A percentile compares a stretch with the other conserved stretches of the same genome.
These are phyloP conservation scores for Hemicordylus capensis DNA, from an alignment of 2,113 vertebrate genomes.

Conservation along the genomic window DNA sequence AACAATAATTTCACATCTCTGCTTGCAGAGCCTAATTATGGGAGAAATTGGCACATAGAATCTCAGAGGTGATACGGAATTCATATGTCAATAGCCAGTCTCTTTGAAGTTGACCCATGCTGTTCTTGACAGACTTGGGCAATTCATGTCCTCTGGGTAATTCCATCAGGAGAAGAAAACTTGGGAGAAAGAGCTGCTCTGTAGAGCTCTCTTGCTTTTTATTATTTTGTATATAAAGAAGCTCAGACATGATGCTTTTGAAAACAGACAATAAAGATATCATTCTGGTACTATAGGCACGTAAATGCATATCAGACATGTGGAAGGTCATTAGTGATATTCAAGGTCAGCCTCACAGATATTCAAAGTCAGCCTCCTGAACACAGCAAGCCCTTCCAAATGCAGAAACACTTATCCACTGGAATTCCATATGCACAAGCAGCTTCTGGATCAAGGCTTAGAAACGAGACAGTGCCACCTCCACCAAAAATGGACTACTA, in stretches of 20 bases:
- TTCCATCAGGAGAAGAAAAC: background rate
- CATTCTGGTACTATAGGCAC: background rate
- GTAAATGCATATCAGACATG: background rate
- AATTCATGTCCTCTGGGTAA: conserved; percentile 43
- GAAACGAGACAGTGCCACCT: background rate
- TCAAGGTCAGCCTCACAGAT: background rate
- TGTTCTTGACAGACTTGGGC: conserved; percentile 62
- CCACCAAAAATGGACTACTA: no score
- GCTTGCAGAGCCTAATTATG: conserved; percentile 64
- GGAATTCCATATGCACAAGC: background rate
- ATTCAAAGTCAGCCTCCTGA: background rate
- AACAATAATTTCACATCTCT: conserved; percentile 72
- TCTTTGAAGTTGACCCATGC: conserved; percentile 81
- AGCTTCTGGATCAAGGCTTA: background rate
- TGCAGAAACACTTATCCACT: background rate
- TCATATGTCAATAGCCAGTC: conserved; percentile 43
- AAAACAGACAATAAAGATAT: background rate
- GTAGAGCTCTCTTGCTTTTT: background rate
- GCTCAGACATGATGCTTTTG: background rate
- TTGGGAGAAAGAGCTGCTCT: background rate
- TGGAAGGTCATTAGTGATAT: background rate
- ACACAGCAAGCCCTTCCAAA: background rate
- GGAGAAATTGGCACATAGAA: conserved; percentile 65
- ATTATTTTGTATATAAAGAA: background rate
- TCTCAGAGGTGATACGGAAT: conserved; percentile 73